Percentiles rank a stretch among this genome's conserved stretches.
phyloP scores from a whole-genome alignment of 2,797 vertebrate species.

The Malurus splendens region DNA sequence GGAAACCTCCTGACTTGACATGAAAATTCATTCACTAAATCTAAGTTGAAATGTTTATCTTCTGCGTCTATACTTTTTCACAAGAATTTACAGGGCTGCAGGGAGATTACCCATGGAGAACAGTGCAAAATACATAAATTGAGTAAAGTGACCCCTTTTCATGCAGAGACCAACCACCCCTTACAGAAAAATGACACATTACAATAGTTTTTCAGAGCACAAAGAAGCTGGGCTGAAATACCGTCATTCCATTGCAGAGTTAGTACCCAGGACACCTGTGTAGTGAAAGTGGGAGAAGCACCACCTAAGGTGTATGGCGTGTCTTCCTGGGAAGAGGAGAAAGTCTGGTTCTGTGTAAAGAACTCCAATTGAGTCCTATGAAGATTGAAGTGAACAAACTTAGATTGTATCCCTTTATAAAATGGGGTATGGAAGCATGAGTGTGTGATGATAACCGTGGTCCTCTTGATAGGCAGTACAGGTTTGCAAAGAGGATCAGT shows the following conservation, averaged over 20 bases:
- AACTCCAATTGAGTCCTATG: neutral
- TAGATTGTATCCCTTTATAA: neutral
- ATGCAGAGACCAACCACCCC: neutral
- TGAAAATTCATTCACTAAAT: neutral
- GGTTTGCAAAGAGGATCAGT: neutral
- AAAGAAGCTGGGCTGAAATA: neutral
- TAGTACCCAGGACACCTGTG: neutral
- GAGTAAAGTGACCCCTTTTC: neutral
- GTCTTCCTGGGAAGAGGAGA: neutral
- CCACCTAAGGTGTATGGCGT: neutral
- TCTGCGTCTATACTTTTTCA: neutral
- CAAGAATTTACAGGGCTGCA: neutral
- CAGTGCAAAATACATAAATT: neutral
- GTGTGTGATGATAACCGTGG: neutral
- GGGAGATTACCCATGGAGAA: neutral
- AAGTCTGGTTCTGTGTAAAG: neutral
- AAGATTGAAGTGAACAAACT: neutral
- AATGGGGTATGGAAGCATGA: rapidly evolving
- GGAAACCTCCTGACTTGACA: neutral
- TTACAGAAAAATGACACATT: neutral
- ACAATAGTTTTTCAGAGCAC: neutral
- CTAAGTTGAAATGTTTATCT: neutral
- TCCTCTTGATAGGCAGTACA: neutral
- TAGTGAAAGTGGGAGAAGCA: neutral
- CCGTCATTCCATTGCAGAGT: neutral